A percentile compares a stretch with the other conserved stretches of the same genome.
phyloP scores from a whole-genome alignment of 2,888 invertebrate genomes.

The Thereva nobilitata region DNA sequence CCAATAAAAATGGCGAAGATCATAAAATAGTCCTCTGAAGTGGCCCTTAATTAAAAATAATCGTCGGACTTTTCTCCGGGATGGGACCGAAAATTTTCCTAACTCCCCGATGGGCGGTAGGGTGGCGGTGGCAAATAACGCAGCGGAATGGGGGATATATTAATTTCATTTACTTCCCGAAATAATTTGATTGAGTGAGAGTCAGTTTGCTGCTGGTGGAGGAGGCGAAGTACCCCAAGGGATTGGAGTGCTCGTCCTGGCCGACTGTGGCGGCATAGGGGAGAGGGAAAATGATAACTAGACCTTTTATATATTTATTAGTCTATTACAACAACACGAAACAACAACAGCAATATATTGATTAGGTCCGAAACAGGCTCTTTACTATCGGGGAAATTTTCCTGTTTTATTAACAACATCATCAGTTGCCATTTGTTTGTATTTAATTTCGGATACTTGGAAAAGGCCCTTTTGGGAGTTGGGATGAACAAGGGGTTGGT shows the following conservation, averaged over 20 bases:
- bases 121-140: no score
- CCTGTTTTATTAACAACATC: conserved; percentile 41
- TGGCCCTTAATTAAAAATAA: conserved; percentile 42
- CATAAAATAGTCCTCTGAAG: conserved; percentile 40
- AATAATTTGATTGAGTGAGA: conserved; percentile 36
- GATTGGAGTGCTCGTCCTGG: neutral
- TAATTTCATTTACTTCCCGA: conserved; percentile 38
- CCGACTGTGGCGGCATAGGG: conserved; percentile 2
- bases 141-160: conserved; percentile 33
- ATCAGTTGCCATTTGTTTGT: conserved; percentile 41
- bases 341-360: conserved; percentile 34
- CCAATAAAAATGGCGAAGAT: conserved; percentile 37
- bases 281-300: conserved; percentile 30
- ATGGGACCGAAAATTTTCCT: conserved; percentile 25
- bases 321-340: conserved; percentile 18
- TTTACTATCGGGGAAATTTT: conserved; percentile 34
- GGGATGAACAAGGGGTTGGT: no score
- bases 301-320: conserved; percentile 39
- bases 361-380: conserved; percentile 31
- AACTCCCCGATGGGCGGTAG: conserved; percentile 4
- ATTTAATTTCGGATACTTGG: conserved; percentile 41
- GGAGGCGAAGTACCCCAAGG: conserved; percentile 2
- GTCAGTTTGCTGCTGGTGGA: conserved; percentile 18
- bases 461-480: conserved; percentile 30
- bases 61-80: conserved; percentile 36